Evolutionary conservation across 2,113 vertebrate genomes (phyloP).

Genomic region (Chaetorhynchus papuensis): DNA sequence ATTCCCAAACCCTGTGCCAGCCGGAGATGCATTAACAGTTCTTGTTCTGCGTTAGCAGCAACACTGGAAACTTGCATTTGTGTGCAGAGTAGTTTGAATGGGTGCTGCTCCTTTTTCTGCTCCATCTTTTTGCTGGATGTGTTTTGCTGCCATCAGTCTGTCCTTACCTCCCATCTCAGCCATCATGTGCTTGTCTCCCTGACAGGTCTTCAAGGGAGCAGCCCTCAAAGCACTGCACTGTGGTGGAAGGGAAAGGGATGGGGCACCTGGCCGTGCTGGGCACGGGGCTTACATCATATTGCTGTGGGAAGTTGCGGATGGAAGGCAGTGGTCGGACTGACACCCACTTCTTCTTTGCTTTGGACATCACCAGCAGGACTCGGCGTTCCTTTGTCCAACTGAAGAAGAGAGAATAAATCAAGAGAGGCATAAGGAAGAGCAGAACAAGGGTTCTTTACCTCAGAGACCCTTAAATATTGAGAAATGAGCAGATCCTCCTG

Average conservation of each 20-base stretch:
- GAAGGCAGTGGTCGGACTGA: constrained; percentile 87
- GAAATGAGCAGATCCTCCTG: background rate
- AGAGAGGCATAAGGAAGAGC: background rate
- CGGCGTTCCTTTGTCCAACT: constrained; percentile 92
- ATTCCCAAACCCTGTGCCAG: background rate
- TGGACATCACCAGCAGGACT: constrained; percentile 87
- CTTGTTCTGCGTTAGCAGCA: background rate
- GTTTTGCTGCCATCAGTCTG: background rate
- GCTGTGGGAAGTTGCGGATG: constrained; percentile 82
- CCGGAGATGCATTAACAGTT: background rate
- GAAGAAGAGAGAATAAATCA: constrained; percentile 13
- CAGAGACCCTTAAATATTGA: background rate
- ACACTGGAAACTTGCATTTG: rapidly evolving
- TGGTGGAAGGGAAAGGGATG: background rate
- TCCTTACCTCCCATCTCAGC: background rate
- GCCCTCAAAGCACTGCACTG: background rate
- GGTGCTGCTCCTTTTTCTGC: background rate
- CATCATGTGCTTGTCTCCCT: background rate
- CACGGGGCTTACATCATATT: constrained; percentile 83
- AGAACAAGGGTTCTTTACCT: background rate
- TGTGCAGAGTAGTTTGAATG: background rate
- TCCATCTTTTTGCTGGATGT: background rate
- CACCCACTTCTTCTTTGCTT: constrained; percentile 90
- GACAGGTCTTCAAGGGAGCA: background rate
- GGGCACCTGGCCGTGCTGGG: rapidly evolving